Evolutionary conservation across 2,113 vertebrate species (phyloP), one percentile per base, ranked within the genome.

Genomic region (Eupsittula cactorum): DNA sequence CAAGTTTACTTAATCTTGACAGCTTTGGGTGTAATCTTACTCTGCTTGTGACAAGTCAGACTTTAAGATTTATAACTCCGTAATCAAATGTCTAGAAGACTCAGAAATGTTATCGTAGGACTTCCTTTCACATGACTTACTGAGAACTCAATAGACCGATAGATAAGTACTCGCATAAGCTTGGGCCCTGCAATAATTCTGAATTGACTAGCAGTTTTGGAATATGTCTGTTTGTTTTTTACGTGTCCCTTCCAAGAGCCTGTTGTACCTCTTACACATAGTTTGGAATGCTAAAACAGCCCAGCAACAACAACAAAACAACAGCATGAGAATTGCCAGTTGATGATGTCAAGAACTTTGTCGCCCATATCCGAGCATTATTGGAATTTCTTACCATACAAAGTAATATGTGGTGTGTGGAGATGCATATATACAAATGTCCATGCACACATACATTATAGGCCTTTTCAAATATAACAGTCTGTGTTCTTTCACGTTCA

Each of bases 1-100:
- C 98, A 98, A 98, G 98, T 98, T 98, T 98, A 98, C 98, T 97
- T 98, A 98, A 98, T 98, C 98, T 98, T 98, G 98, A 98, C 98
- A 98, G 98, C 97, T 98, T 97, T 97, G 98, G 98, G 98, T 98
- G 98, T 98, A 98, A 98, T 98, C 98, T 98, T 97, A 96, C 97
- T 98, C 96, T 97, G 98, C 98, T 98, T 98, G 98, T 98, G 98
- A 98, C 98, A 98, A 98, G 98, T 97, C 97, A 98, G 98, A 98
- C 98, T 98, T 97, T 96, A 98, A 98, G 98, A 98, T 98, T 98
- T 98, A 98, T 98, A 98, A 98, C 98, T 98, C 97, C 97, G 98
- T 98, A 98, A 98, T 98, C 98, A 98, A 98, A 98, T 98, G 98
- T 98, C 98, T 98, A 96, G 98, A 98, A 98, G 98, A 98, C 98